Base-by-base conservation (phyloP, 1,140 invertebrate genomes). In the Stratiolaelaps scimitus region DNA sequence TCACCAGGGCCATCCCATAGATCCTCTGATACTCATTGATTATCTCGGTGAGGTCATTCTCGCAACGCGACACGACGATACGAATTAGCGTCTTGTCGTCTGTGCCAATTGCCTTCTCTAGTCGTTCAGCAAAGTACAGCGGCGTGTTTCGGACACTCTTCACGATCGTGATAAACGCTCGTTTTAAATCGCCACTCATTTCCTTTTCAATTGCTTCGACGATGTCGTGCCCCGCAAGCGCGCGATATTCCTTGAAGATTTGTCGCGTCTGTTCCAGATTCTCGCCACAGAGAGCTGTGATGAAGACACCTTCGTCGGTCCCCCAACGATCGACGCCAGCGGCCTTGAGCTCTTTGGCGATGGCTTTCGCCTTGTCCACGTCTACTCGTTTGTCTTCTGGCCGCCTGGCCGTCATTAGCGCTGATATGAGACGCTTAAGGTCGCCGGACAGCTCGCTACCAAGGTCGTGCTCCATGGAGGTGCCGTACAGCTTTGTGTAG, bases 371-470 rank as follows among this genome's bases (percentile, higher is more conserved):
- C 46, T 69, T 68, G 1, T 65, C 71, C 17, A 67, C 56, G 67
- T 78, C 74, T 15, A 60, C 34, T 4, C 15, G 17, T 2, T 15
- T 60, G 53, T 10, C 1, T 23, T 26, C 53, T 17, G 53, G 15
- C 26, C 53, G 53, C 10, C 20, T 17, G 26, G 71, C 70, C 44
- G 65, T 71, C 17, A 76, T 69, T 23, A 75, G 71, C 17, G 78
- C 76, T 20, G 97, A 84, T 56, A 94, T 81, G 2, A 98, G 78
- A 66, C 90, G 83, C 75, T 88, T 88, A 78, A 96, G 95, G 73
- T 88, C 82, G 1, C 90, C 93, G 2, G 90, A 93, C 20, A 92
- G 94, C 72, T 98, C 93, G 26, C 85, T 86, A 73, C 86, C 85
- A 64, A 97, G 79, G 72, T 93, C 92, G 4, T 82, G 82, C 73